These are phyloP conservation scores for Apis dorsata DNA, from an alignment of 1,140 invertebrate species.

Conservation along the genomic window DNA sequence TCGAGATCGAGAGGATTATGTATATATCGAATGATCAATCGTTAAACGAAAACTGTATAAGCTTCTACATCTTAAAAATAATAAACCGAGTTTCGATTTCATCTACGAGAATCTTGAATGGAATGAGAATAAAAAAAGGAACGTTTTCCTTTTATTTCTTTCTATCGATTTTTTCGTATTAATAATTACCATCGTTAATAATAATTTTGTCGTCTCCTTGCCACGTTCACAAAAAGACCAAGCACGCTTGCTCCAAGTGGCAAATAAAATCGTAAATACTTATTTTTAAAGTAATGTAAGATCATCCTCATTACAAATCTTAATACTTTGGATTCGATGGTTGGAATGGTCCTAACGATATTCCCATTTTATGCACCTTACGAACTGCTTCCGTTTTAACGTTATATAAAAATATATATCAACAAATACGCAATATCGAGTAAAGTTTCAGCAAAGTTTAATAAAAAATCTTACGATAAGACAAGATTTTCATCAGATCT, in stretches of 20 bases:
- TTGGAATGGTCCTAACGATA: neutral
- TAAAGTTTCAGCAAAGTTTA: too few relatives aligned
- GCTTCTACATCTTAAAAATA: constrained; percentile 1
- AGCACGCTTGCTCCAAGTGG: constrained; percentile 38
- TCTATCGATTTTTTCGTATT: neutral
- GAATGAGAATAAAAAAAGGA: constrained; percentile 44
- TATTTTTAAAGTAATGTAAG: too few relatives aligned
- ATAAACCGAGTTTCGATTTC: neutral
- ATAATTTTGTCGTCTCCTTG: too few relatives aligned
- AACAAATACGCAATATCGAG: neutral
- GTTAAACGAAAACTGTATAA: neutral
- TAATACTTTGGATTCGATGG: neutral
- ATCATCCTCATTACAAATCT: too few relatives aligned
- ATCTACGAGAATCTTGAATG: neutral
- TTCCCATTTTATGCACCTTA: neutral
- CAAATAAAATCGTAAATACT: constrained; percentile 21
- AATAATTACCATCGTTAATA: neutral
- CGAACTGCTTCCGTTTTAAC: neutral
- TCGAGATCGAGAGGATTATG: neutral
- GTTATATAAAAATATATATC: neutral
- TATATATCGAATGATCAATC: neutral
- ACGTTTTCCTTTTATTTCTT: constrained; percentile 24
- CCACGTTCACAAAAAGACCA: neutral
- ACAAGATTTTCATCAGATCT: too few relatives aligned
- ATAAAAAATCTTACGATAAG: neutral